Evolutionary conservation across 2,888 invertebrate species (phyloP), one percentile per base, ranked within the genome.

Genomic region (Pristionchus japonicus): DNA sequence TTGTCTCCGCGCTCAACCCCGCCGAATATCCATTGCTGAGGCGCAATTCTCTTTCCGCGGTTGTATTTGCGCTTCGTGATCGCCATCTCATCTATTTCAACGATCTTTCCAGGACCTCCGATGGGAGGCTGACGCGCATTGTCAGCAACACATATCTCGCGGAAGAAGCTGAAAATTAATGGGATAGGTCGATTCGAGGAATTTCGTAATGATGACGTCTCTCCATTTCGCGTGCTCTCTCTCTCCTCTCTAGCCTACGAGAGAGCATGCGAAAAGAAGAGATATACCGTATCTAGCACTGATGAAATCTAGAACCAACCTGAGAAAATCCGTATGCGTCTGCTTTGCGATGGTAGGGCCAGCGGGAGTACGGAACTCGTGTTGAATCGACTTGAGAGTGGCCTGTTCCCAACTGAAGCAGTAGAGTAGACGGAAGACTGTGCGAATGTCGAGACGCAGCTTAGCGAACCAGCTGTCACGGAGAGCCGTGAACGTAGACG

Each of bases 21-120:
- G 4, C 61, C 61, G 61, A 61, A 67, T 27, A 67, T 31, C 64
- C 64, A 67, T 31, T 83, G 83, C 83, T 52, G 49, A 15, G 49
- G 49, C 3, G 83, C 83, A 31, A 57, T 57, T 3, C 31, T 27
- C 83, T 83, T 83, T 4, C 83, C 83, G 4, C 57, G n/a, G 34
- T 83, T 83, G 83, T 83, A 49, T 27, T 83, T 83, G 43, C 83
- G 34, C 52, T 57, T 83, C 20, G 31, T 34, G 11, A 83, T 9
- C 9, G 57, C 27, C 15, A 7, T 49, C 83, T 83, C 83, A 49
- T 49, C 83, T 9, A 83, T 83, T 34, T 83, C 52, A 49, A 47
- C 83, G 40, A 83, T 40, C 57, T n/a, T 83, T 4, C 83, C 83
- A 27, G 27, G 27, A 9, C 83, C 83, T 3, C 83, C 47, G 52